These are phyloP conservation scores for Cheirogaleus medius DNA, from an alignment of 2,113 vertebrate genomes.

Conservation along the genomic window DNA sequence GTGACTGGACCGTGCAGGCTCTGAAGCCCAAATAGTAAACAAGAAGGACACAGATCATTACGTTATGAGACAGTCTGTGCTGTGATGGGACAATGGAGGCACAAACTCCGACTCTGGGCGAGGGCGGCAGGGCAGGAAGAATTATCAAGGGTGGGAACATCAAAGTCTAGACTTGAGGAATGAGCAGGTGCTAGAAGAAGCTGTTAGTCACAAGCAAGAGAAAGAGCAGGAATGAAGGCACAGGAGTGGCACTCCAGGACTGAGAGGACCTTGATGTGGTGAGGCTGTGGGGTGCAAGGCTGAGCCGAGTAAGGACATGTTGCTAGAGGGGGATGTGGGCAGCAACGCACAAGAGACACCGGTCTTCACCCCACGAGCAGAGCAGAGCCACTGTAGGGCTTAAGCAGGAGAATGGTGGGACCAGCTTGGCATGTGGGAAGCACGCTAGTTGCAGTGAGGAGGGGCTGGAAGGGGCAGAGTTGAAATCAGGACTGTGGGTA, in stretches of 20 bases:
- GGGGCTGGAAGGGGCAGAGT: neutral
- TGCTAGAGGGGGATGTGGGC: neutral
- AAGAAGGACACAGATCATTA: neutral
- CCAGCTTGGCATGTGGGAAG: neutral
- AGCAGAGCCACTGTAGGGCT: neutral
- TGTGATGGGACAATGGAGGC: neutral
- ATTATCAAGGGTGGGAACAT: neutral
- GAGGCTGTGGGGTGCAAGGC: accelerated
- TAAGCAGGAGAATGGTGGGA: neutral
- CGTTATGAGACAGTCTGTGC: accelerated
- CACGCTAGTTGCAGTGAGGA: neutral
- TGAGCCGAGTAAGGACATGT: accelerated
- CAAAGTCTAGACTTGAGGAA: neutral
- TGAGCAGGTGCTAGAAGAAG: neutral
- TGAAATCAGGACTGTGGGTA: neutral
- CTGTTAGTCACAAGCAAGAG: neutral
- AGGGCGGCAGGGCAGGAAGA: neutral
- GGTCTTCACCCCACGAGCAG: neutral
- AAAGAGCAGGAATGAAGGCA: neutral
- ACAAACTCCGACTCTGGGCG: neutral
- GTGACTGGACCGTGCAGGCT: neutral
- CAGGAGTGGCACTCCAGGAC: neutral
- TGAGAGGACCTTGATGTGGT: neutral
- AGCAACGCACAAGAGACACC: too few relatives aligned
- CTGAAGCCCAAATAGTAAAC: neutral